Percentiles rank a stretch among this genome's conserved stretches.
phyloP scores from a whole-genome alignment of 1,140 invertebrate genomes.

The Drosophila suzukii region DNA sequence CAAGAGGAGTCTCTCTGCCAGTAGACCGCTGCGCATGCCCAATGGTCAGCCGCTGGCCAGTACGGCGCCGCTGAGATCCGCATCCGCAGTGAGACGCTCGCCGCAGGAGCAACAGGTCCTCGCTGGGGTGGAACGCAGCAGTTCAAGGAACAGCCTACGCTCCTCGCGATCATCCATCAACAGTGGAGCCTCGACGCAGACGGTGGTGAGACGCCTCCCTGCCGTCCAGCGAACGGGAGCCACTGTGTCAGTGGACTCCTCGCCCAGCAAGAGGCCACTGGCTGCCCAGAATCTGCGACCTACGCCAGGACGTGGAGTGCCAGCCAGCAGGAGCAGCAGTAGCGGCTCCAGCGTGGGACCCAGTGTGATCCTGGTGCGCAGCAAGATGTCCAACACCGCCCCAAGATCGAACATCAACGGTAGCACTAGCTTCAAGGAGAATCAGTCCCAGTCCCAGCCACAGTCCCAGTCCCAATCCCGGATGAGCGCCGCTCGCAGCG shows the following conservation, averaged over 20 bases:
- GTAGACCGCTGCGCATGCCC: conserved; percentile 67
- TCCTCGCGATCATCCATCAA: conserved; percentile 93
- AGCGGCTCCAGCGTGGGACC: conserved; percentile 87
- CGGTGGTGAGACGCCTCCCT: conserved; percentile 89
- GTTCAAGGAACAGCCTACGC: conserved; percentile 90
- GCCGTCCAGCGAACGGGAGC: conserved; percentile 59
- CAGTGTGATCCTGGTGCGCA: conserved; percentile 73
- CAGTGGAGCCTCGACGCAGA: conserved; percentile 91
- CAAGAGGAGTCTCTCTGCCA: conserved; percentile 64
- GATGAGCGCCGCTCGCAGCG: conserved; percentile 69
- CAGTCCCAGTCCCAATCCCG: conserved; percentile 34
- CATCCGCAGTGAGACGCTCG: conserved; percentile 64
- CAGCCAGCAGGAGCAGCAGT: conserved; percentile 89
- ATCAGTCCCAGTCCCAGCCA: conserved; percentile 42
- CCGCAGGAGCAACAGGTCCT: conserved; percentile 80
- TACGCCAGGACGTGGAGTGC: conserved; percentile 85
- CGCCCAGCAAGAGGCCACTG: conserved; percentile 76
- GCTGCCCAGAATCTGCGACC: conserved; percentile 62
- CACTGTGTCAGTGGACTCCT: conserved; percentile 77
- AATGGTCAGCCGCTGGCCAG: conserved; percentile 62
- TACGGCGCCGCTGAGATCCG: conserved; percentile 38
- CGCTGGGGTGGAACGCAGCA: conserved; percentile 87
- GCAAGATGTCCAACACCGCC: conserved; percentile 41
- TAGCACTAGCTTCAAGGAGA: conserved; percentile 80
- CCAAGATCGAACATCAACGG: conserved; percentile 34